phyloP scores from a whole-genome alignment of 2,113 vertebrate genomes.

The cat (Felis catus) region DNA sequence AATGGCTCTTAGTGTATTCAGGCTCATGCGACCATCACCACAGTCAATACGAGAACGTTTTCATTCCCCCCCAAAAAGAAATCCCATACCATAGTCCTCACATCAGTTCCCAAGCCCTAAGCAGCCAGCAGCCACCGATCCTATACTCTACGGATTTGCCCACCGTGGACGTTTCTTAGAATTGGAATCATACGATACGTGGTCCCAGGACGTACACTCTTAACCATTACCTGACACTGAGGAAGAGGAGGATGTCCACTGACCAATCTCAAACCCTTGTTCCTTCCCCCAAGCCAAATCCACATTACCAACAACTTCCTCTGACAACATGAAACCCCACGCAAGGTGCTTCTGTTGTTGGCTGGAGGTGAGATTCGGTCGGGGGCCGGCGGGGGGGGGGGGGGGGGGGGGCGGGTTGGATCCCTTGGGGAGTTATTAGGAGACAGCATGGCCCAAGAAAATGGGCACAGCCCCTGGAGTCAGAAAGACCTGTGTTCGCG shows the following conservation, averaged over 20 bases:
- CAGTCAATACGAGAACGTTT: not conserved
- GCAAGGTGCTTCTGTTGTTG: not conserved
- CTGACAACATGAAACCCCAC: not conserved
- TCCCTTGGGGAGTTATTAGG: not conserved
- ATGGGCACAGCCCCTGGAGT: not conserved
- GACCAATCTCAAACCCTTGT: conserved; percentile 13
- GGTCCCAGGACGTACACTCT: not conserved
- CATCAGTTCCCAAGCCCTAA: not conserved
- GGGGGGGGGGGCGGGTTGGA: not conserved
- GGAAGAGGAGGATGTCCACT: not conserved
- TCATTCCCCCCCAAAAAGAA: not conserved
- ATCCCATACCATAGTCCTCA: not conserved
- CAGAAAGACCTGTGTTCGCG: not conserved
- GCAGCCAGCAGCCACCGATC: not conserved
- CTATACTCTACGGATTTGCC: not conserved
- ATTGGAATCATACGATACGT: not conserved
- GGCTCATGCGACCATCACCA: not conserved
- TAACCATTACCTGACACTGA: not conserved
- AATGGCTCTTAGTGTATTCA: not conserved
- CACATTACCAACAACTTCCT: conserved; percentile 41
- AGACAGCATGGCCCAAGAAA: conserved; percentile 21
- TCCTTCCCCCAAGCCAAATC: conserved; percentile 19
- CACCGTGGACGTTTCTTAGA: not conserved
- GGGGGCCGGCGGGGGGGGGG: too few relatives aligned
- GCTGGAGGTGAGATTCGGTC: conserved; percentile 4